Base-by-base conservation (phyloP, 2,797 vertebrate genomes). In the Corythornis leucogaster region DNA sequence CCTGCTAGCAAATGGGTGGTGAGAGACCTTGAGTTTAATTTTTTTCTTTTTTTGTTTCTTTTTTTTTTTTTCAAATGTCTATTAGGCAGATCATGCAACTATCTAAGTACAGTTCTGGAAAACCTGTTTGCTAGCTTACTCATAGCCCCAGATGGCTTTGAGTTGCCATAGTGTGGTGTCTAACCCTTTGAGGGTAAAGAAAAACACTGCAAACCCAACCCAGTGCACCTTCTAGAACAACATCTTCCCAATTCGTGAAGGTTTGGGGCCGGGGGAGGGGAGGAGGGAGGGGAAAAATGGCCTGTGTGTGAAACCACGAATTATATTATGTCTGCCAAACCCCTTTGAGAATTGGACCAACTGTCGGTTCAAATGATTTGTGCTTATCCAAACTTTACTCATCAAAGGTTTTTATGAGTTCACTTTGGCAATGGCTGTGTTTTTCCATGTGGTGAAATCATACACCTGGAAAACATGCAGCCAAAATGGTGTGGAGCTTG, bases 371-470 rank as follows among this genome's bases (percentile, higher is more conserved):
- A 86, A 94, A 94, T 96, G 95, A 96, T 95, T 96, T 97, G 95
- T 95, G 89, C 92, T 96, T 96, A 93, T 95, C 91, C 94, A 93
- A 94, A 82, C 88, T 94, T 96, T 93, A 93, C 94, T 94, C 97
- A 96, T 97, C 96, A 94, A 96, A 97, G 93, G 74, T 95, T 97
- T 96, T 96, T 95, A 94, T 30, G 87, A 96, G 96, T 95, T 94
- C 92, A 95, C 84, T 88, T 92, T 94, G 96, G 96, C 96, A 96
- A 62, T 51, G 75, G 93, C 58, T 42, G 50, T 93, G 92, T 96
- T 93, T 97, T 97, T 97, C 96, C 92, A 61, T 53, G 86, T 92
- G 93, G 94, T 96, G 96, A 97, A 96, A 91, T 97, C 97, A 97
- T 90, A 90, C 86, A 96, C 96, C 97, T 97, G 97, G 96, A 95